Percentiles rank a stretch among this genome's conserved stretches.
phyloP scores from a whole-genome alignment of 2,888 invertebrate genomes.

The Amiota communis region DNA sequence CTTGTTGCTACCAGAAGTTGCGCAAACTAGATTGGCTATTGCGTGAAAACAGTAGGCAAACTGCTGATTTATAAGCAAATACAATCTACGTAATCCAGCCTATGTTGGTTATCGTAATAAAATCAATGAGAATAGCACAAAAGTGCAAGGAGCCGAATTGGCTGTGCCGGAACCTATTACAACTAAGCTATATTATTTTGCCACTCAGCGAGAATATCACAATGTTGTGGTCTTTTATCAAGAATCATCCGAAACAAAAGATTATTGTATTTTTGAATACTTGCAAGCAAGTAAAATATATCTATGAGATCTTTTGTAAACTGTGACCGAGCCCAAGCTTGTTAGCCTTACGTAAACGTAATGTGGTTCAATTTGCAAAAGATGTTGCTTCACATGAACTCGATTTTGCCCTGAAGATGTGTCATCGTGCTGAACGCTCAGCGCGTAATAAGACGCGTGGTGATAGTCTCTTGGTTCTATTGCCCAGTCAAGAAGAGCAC shows the following conservation, averaged over 20 bases:
- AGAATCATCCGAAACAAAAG: constrained; percentile 92
- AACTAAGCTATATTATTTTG: constrained; percentile 93
- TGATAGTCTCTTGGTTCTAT: constrained; percentile 89
- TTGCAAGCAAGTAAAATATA: constrained; percentile 94
- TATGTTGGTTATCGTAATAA: constrained; percentile 77
- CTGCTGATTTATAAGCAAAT: no score
- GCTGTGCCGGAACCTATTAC: constrained; percentile 90
- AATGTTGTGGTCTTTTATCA: constrained; percentile 96
- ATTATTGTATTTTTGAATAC: constrained; percentile 94
- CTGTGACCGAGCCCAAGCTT: constrained; percentile 90
- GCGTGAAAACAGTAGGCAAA: no score
- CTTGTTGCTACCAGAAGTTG: no score
- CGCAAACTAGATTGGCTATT: no score
- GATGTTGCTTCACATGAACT: constrained; percentile 96
- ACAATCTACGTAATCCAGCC: constrained; percentile 90
- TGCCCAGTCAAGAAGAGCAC: constrained; percentile 86
- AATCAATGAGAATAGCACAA: neutral
- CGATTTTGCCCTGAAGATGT: constrained; percentile 99
- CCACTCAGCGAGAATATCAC: constrained; percentile 92
- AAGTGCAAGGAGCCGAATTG: constrained; percentile 32
- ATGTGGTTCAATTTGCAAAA: constrained; percentile 95
- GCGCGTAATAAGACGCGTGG: constrained; percentile 80
- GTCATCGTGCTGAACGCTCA: constrained; percentile 91
- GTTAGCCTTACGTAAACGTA: constrained; percentile 87
- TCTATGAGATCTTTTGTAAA: constrained; percentile 90